phyloP scores from a whole-genome alignment of 2,113 vertebrate genomes.

The Thunnus thynnus region DNA sequence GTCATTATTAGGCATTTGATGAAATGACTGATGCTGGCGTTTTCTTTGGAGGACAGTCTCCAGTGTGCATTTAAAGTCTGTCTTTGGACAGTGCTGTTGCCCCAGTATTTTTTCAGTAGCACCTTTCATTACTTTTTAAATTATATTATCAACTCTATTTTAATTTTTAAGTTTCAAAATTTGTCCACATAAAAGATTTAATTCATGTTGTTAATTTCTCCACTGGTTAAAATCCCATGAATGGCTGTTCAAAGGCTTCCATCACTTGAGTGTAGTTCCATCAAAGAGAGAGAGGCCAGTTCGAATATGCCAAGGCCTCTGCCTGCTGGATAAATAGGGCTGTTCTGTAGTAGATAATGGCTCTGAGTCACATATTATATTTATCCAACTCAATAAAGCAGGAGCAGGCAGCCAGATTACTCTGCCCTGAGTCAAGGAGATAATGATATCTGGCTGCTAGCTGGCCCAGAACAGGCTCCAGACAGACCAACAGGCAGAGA shows the following conservation, averaged over 20 bases:
- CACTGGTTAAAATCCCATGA: constrained; percentile 46
- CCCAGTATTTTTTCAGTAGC: not conserved
- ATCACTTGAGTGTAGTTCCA: constrained; percentile 69
- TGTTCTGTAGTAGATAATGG: constrained; percentile 84
- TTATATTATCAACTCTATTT: constrained; percentile 6
- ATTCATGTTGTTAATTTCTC: constrained; percentile 65
- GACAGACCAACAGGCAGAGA: constrained; percentile 67
- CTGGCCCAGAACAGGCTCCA: constrained; percentile 80
- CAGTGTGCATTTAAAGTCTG: not conserved
- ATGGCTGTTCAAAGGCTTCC: constrained; percentile 60
- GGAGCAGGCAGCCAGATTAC: constrained; percentile 85
- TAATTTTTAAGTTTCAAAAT: constrained; percentile 4
- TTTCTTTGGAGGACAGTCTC: not conserved
- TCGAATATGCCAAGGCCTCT: constrained; percentile 70
- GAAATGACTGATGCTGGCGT: not conserved
- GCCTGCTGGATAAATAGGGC: constrained; percentile 79
- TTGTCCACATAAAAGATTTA: constrained; percentile 46
- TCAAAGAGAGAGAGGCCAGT: constrained; percentile 70
- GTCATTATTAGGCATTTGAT: not conserved
- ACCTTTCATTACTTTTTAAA: constrained; percentile 23
- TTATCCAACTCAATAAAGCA: constrained; percentile 88
- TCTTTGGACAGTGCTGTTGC: not conserved
- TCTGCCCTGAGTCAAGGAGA: constrained; percentile 85
- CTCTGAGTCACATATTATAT: constrained; percentile 85
- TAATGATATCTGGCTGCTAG: constrained; percentile 85